A percentile compares a stretch with the other conserved stretches of the same genome.
phyloP scores from a whole-genome alignment of 2,888 invertebrate genomes.

The Flexamia atlantica region DNA sequence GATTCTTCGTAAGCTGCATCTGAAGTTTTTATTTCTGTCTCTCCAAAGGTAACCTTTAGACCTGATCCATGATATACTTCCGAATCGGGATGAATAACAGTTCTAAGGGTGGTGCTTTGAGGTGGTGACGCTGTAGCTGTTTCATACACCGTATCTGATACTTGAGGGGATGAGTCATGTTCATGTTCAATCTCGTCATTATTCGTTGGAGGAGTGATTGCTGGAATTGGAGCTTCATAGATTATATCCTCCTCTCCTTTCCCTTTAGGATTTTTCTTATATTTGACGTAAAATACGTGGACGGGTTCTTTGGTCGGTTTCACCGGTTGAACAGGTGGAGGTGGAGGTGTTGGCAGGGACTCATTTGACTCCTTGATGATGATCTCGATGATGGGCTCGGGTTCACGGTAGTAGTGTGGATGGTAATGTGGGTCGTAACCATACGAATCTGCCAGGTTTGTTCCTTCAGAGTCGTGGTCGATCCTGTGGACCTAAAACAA shows the following conservation, averaged over 20 bases:
- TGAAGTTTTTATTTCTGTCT: conserved; percentile 74
- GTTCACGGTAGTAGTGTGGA: conserved; percentile 84
- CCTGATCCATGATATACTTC: conserved; percentile 88
- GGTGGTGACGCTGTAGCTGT: conserved; percentile 75
- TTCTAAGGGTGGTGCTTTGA: conserved; percentile 87
- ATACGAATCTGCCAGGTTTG: conserved; percentile 63
- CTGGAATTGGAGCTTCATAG: conserved; percentile 89
- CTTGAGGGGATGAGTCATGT: conserved; percentile 64
- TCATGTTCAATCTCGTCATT: conserved; percentile 77
- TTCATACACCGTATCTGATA: conserved; percentile 58
- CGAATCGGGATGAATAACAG: conserved; percentile 92
- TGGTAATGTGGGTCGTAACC: conserved; percentile 71
- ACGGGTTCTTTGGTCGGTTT: conserved; percentile 88
- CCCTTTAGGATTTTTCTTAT: conserved; percentile 87
- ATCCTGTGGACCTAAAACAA: conserved; percentile 62
- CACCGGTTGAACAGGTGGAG: conserved; percentile 76
- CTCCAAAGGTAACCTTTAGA: conserved; percentile 90
- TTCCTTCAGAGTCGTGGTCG: conserved; percentile 66
- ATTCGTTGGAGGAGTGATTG: conserved; percentile 82
- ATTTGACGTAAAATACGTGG: conserved; percentile 94
- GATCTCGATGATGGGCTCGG: conserved; percentile 94
- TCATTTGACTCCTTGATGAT: conserved; percentile 95
- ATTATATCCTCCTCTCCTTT: conserved; percentile 83
- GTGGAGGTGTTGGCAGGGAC: conserved; percentile 82
- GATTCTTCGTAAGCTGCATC: conserved; percentile 62